Conservation (phyloP, 2,113 vertebrate genomes). For the Gavialis gangeticus region DNA sequence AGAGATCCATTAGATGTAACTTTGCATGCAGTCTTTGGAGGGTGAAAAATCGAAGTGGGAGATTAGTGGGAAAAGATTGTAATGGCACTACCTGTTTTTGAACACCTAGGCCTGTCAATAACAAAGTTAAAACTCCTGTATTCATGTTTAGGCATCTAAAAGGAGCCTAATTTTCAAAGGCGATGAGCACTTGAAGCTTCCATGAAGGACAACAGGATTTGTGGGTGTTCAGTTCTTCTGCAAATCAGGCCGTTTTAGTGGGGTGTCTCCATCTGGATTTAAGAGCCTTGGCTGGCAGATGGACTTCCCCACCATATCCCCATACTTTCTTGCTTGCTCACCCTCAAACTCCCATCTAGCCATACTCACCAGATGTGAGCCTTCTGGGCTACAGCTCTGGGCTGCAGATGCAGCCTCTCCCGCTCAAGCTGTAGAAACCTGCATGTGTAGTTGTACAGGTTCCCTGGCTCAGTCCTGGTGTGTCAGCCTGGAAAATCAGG, state of each 20-base stretch:
- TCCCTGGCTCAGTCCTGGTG: neutral
- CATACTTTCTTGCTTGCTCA: neutral
- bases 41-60: neutral
- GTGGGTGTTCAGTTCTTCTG: neutral
- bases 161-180: no score
- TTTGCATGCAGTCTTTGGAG: neutral
- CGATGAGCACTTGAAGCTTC: no score
- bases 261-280: no score
- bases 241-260: neutral
- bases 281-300: neutral
- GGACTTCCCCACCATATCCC: neutral
- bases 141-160: no score
- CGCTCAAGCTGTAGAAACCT: neutral
- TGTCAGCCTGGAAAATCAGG: neutral
- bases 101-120: neutral
- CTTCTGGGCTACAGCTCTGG: rapidly evolving
- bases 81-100: neutral
- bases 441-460: neutral
- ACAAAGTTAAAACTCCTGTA: no score
- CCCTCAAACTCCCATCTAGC: neutral
- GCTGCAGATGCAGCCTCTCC: neutral
- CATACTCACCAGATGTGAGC: neutral
- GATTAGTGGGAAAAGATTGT: neutral
- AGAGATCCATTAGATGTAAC: neutral
- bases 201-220: neutral